Base-by-base conservation (phyloP, 2,797 vertebrate genomes). In the Dallia pectoralis region DNA sequence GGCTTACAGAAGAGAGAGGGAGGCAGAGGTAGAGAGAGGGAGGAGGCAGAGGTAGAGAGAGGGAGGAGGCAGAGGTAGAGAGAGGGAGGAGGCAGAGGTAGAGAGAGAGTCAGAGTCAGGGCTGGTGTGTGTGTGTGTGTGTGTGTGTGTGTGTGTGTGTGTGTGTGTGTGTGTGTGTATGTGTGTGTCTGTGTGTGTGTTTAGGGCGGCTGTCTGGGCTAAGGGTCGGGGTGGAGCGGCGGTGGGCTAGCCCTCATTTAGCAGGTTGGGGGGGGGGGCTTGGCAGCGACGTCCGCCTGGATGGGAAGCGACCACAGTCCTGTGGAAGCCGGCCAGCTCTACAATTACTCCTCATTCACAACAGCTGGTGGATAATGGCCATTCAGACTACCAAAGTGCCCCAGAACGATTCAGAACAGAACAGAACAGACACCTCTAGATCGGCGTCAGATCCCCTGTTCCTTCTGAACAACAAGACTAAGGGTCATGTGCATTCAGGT, bases 301-400 rank as follows among this genome's bases (percentile, higher is more conserved):
- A 29, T 27, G 65, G 22, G 18, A 30, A 12, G 44, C 12, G 27
- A 49, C 14, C 48, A 22, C 8, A 9, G 49, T 18, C 4, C 25
- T 69, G 61, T 80, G 92, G 91, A 90, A 22, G 78, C 65, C 62
- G 78, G 91, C 92, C 91, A 93, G 83, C 82, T 86, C 83, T 85
- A 82, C 90, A 89, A 92, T 92, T 91, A 91, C 90, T 90, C 85
- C 88, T 90, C 91, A 91, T 90, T 90, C 88, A 83, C 81, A 93
- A 93, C 92, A 93, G 92, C 91, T 93, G 92, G 89, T 86, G 90
- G 85, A 92, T 88, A 91, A 91, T 87, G 87, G 85, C 82, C 83
- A 89, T 89, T 88, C 84, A 88, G 83, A 82, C 84, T 86, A 86
- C 87, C 85, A 84, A 81, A 83, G 87, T 87, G 79, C 78, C 22